Evolutionary conservation across 2,888 invertebrate genomes (phyloP).

Genomic region (Stegana nigrithorax): DNA sequence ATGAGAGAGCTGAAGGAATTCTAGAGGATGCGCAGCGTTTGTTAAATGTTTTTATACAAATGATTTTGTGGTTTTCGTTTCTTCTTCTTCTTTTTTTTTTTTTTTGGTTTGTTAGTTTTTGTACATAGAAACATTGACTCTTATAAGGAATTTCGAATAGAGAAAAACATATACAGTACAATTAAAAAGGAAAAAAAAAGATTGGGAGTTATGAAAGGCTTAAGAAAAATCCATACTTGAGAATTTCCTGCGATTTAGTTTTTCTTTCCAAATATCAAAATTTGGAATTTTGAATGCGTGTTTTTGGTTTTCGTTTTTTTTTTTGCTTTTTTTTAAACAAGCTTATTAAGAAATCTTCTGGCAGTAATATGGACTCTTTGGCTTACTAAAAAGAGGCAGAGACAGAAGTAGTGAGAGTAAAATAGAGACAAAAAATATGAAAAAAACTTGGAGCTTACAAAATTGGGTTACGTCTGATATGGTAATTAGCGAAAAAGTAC

Average conservation of each 20-base stretch:
- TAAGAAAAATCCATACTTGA: conserved; percentile 37
- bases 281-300: conserved; percentile 25
- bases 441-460: too few species aligned
- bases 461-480: too few species aligned
- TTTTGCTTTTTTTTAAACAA: conserved; percentile 33
- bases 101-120: neutral
- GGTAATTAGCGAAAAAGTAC: too few species aligned
- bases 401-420: conserved; percentile 24
- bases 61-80: too few species aligned
- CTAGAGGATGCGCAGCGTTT: too few species aligned
- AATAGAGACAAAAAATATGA: neutral
- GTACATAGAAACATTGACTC: neutral
- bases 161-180: neutral
- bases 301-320: conserved; percentile 20
- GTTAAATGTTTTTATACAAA: too few species aligned
- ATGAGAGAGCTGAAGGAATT: too few species aligned
- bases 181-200: neutral
- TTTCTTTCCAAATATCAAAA: conserved; percentile 21
- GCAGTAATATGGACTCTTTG: conserved; percentile 69
- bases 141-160: neutral
- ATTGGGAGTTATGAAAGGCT: neutral
- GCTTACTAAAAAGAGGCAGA: conserved; percentile 41
- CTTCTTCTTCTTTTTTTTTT: too few species aligned
- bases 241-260: conserved; percentile 34
- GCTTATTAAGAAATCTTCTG: conserved; percentile 69